Evolutionary conservation across 2,888 invertebrate genomes (phyloP), one percentile per base, ranked within the genome.

Genomic region (Oxyteleia sp.): DNA sequence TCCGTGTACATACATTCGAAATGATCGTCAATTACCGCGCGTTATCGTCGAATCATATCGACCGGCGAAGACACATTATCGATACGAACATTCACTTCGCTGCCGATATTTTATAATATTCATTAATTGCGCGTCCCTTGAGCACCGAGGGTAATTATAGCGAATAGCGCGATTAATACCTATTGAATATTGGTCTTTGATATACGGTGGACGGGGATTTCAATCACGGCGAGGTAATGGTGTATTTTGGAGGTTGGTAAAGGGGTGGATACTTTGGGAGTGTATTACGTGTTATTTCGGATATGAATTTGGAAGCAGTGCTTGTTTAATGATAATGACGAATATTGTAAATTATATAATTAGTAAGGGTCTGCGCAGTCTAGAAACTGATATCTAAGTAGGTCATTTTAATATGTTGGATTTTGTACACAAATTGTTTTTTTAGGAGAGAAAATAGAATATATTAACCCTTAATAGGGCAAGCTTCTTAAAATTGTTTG

Each of bases 1-100:
- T 79, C 72, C 78, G 83, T 79, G 59, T 78, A 68, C 66, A 66
- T 68, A 80, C 78, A 72, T 74, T 74, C 53, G 47, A 61, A 78
- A 82, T 72, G 64, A 72, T 74, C 72, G 82, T 72, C 78, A 78
- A 71, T 78, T 71, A 66, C 72, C 43, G 29, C 16, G 16, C 47
- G 23, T 45, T 71, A 76, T 82, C 82, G 53, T 4, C 13, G 43
- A 13, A 74, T 72, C 66, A 74, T 80, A 74, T 80, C 68, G 61
- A 57, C 32, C 41, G 23, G 23, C 32, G 66, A 61, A 68, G 66
- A 74, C 81, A 68, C 68, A 68, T 63, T 66, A 81, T 81, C 74
- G 68, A 55, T 74, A 68, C 51, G 26, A 53, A 43, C 43, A 81
- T 74, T 79, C 59, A 59, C 49, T 51, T 64, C 51, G 43, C 38